Conservation (phyloP, 1,140 invertebrate species). For the Procambarus virginalis region DNA sequence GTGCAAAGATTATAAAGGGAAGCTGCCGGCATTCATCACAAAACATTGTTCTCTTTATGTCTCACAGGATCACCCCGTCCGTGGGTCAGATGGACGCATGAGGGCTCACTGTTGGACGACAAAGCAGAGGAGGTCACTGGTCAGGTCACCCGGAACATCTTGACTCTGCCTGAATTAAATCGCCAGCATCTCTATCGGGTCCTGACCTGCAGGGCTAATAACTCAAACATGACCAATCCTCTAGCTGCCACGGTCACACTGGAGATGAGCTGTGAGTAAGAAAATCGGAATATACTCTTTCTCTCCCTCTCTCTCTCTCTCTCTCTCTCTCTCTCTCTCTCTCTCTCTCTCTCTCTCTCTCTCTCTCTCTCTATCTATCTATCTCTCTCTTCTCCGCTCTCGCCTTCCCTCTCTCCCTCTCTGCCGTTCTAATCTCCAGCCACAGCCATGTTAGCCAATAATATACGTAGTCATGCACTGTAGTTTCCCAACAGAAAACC, state of each 20-base stretch:
- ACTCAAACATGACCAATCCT: constrained; percentile 22
- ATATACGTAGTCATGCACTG: neutral
- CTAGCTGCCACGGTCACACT: constrained; percentile 34
- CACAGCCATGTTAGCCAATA: too few relatives aligned
- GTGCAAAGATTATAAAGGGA: too few relatives aligned
- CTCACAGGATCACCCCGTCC: constrained; percentile 19
- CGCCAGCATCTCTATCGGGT: constrained; percentile 36
- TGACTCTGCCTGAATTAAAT: constrained; percentile 20
- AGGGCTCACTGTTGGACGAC: constrained; percentile 37
- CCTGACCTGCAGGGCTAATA: constrained; percentile 25
- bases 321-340: constrained; percentile 30
- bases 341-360: constrained; percentile 30
- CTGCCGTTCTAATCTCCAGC: neutral
- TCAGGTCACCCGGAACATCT: constrained; percentile 31
- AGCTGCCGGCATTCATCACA: too few relatives aligned
- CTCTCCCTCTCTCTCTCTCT: constrained; percentile 6
- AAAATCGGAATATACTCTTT: neutral
- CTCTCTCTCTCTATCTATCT: neutral
- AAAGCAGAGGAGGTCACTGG: constrained; percentile 8
- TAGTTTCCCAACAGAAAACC: too few relatives aligned
- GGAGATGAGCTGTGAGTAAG: constrained; percentile 39
- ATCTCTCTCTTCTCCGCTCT: neutral
- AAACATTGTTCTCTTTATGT: neutral
- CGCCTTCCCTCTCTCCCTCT: neutral
- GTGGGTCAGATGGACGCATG: constrained; percentile 32